A percentile compares a stretch with the other conserved stretches of the same genome.
Evolutionary conservation across 2,113 vertebrate genomes (phyloP).

Genomic region (Esox niger): DNA sequence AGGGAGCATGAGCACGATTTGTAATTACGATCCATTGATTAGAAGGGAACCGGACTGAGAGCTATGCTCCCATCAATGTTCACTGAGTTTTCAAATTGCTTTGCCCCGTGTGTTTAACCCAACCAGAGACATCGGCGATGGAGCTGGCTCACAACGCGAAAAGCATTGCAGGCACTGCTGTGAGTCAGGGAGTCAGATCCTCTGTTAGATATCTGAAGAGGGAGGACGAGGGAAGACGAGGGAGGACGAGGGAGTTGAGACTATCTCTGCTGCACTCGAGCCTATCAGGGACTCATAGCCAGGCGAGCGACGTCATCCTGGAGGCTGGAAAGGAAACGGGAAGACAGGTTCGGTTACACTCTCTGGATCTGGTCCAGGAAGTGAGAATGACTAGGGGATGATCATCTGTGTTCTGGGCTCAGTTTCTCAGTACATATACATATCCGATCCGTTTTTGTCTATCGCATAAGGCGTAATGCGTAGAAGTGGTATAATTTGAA

Average conservation of each 20-base stretch:
- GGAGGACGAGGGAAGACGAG: not conserved
- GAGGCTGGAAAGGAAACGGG: conserved; percentile 34
- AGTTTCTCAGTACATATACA: no score
- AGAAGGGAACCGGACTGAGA: not conserved
- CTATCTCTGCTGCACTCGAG: not conserved
- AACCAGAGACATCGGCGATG: no score
- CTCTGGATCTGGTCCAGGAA: no score
- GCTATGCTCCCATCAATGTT: not conserved
- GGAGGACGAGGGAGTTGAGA: not conserved
- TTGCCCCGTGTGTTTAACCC: no score
- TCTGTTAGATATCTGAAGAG: not conserved
- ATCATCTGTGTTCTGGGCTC: no score
- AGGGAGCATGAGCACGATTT: not conserved
- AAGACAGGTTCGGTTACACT: not conserved
- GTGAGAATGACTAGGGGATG: no score
- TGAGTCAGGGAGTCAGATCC: not conserved
- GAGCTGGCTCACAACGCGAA: not conserved
- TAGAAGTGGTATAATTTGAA: no score
- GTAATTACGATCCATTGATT: conserved; percentile 5
- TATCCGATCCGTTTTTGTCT: no score
- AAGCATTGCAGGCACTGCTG: not conserved
- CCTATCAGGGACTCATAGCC: conserved; percentile 19
- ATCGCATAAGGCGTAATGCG: no score
- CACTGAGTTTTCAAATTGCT: conserved; percentile 1
- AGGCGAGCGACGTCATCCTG: conserved; percentile 23